These are phyloP conservation scores for Antheraea pernyi DNA, from an alignment of 1,140 invertebrate species.

Conservation along the genomic window DNA sequence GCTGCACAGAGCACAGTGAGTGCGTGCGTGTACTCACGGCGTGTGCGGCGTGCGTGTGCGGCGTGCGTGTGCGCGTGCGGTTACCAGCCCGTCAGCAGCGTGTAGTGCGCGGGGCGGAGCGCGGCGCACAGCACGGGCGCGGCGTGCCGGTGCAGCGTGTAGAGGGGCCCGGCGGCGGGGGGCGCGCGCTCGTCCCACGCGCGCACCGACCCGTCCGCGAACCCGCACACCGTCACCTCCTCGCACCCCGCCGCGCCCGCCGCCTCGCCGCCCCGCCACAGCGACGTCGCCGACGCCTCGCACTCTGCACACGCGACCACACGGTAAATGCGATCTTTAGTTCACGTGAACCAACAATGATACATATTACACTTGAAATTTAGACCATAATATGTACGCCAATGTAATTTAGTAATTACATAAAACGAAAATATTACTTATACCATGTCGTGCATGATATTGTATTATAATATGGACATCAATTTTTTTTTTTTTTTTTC, in stretches of 20 bases:
- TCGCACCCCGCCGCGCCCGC: neutral
- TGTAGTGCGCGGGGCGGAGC: conserved; percentile 40
- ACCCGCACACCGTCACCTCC: conserved; percentile 59
- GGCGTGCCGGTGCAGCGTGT: conserved; percentile 31
- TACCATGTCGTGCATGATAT: no score
- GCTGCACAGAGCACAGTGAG: conserved; percentile 43
- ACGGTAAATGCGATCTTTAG: no score
- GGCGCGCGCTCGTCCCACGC: conserved; percentile 70
- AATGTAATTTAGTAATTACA: no score
- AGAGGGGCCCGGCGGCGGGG: conserved; percentile 11
- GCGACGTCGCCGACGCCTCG: conserved; percentile 39
- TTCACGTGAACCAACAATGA: no score
- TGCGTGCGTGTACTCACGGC: neutral
- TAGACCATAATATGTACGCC: no score
- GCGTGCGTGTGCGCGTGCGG: neutral
- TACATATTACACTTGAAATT: no score
- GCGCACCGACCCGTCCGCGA: conserved; percentile 76
- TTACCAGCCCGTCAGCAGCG: conserved; percentile 58
- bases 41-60: neutral
- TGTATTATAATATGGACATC: no score
- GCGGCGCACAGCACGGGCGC: conserved; percentile 56
- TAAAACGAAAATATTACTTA: no score
- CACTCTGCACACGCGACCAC: conserved; percentile 25
- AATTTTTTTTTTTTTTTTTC: no score
- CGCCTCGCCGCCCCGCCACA: conserved; percentile 34